A percentile compares a stretch with the other conserved stretches of the same genome.
Conservation (phyloP, 1,140 invertebrate genomes). For the Potamilus streckersoni region DNA sequence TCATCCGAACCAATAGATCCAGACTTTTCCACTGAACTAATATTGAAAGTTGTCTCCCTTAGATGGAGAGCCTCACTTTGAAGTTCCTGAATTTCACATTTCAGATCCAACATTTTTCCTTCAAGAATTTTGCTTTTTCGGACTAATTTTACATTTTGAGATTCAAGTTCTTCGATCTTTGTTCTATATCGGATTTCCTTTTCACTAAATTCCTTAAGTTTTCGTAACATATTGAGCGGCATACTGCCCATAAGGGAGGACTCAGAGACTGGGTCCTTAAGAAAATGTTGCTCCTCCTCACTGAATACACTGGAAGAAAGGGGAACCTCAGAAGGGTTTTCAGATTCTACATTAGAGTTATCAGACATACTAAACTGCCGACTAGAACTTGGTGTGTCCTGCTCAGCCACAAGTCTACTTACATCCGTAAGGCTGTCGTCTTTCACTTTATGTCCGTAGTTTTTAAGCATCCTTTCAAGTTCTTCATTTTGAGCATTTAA, state of each 20-base stretch:
- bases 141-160: slow-evolving; percentile 21
- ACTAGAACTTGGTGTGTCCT: too few species aligned
- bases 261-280: slow-evolving; percentile 21
- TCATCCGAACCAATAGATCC: slow-evolving; percentile 15
- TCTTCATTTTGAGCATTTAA: slow-evolving; percentile 31
- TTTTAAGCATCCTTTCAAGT: slow-evolving; percentile 25
- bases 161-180: slow-evolving; percentile 26
- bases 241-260: slow-evolving; percentile 17
- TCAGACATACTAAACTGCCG: slow-evolving; percentile 15
- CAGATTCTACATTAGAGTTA: slow-evolving; percentile 25
- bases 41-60: slow-evolving; percentile 6
- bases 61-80: slow-evolving; percentile 20
- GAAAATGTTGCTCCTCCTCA: slow-evolving; percentile 15
- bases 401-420: too few species aligned
- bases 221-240: slow-evolving; percentile 27
- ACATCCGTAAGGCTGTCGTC: too few species aligned
- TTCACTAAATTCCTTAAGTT: slow-evolving; percentile 30
- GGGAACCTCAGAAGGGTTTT: slow-evolving; percentile 27
- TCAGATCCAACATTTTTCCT: slow-evolving; percentile 25
- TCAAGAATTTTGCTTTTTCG: slow-evolving; percentile 25
- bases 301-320: slow-evolving; percentile 24
- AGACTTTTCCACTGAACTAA: slow-evolving; percentile 25
- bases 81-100: slow-evolving; percentile 30
- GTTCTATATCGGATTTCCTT: slow-evolving; percentile 21
- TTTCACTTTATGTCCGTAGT: background rate